These are phyloP conservation scores for Acanthosepion esculentum DNA, from an alignment of 2,888 invertebrate species.

Conservation along the genomic window DNA sequence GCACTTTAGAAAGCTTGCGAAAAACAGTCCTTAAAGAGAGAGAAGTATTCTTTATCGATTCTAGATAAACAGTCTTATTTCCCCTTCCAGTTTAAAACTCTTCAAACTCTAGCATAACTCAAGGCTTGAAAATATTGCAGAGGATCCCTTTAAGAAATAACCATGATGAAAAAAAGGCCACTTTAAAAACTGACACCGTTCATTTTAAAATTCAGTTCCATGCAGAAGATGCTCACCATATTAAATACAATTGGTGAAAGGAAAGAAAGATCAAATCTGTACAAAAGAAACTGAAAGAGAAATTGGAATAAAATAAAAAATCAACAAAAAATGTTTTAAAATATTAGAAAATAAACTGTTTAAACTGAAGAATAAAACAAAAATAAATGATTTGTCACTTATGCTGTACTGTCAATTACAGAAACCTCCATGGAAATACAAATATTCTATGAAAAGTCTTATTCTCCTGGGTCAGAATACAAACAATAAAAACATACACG, in stretches of 20 bases:
- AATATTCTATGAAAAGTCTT: background rate
- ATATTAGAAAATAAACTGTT: background rate
- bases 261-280: background rate
- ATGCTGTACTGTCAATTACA: background rate
- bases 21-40: too few species aligned
- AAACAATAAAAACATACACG: background rate
- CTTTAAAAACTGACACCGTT: background rate
- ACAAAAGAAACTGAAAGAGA: background rate
- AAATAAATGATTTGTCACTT: conserved; percentile 33
- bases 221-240: background rate
- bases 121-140: background rate
- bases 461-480: background rate
- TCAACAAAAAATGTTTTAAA: background rate
- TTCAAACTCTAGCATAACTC: background rate
- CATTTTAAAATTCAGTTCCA: conserved; percentile 23
- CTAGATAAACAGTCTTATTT: background rate
- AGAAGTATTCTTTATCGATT: too few species aligned
- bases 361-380: background rate
- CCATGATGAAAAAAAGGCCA: background rate
- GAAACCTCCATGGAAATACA: background rate
- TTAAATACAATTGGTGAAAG: background rate
- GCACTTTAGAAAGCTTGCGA: too few species aligned
- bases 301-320: background rate
- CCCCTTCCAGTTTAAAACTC: background rate
- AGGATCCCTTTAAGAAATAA: conserved; percentile 22